These are phyloP conservation scores for Sinonovacula constricta DNA, from an alignment of 1,140 invertebrate genomes.

Conservation along the genomic window DNA sequence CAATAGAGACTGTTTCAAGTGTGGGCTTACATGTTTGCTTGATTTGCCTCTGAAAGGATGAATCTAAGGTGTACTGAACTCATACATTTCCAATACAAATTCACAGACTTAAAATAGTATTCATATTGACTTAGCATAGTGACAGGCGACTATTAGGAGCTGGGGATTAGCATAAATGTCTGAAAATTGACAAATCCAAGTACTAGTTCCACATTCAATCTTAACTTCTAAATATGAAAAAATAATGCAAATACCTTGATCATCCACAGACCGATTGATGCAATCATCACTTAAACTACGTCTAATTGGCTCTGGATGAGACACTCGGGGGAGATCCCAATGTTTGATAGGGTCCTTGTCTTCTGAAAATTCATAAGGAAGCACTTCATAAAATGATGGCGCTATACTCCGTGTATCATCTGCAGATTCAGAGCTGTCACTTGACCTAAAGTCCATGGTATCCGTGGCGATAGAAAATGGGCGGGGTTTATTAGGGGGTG, in stretches of 20 bases:
- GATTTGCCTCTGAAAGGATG: too few relatives aligned
- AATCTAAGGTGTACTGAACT: too few relatives aligned
- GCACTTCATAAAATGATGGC: constrained; percentile 20
- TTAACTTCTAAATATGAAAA: too few relatives aligned
- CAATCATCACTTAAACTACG: constrained; percentile 61
- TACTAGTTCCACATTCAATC: too few relatives aligned
- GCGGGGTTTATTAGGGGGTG: constrained; percentile 30
- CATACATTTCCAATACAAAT: too few relatives aligned
- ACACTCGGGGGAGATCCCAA: constrained; percentile 54
- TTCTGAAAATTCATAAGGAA: constrained; percentile 26
- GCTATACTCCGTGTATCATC: neutral
- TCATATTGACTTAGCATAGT: too few relatives aligned
- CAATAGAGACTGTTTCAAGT: too few relatives aligned
- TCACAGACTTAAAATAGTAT: too few relatives aligned
- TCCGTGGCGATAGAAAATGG: constrained; percentile 55
- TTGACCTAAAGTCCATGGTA: constrained; percentile 39
- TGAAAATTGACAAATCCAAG: too few relatives aligned
- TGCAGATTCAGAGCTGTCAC: constrained; percentile 18
- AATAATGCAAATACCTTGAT: constrained; percentile 20
- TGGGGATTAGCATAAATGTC: too few relatives aligned
- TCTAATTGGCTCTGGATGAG: constrained; percentile 43
- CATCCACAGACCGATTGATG: constrained; percentile 48
- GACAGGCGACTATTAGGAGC: too few relatives aligned
- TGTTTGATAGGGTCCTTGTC: constrained; percentile 50
- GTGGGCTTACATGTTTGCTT: too few relatives aligned